phyloP scores from a whole-genome alignment of 1,140 invertebrate genomes.

The Drosophila mayri region DNA sequence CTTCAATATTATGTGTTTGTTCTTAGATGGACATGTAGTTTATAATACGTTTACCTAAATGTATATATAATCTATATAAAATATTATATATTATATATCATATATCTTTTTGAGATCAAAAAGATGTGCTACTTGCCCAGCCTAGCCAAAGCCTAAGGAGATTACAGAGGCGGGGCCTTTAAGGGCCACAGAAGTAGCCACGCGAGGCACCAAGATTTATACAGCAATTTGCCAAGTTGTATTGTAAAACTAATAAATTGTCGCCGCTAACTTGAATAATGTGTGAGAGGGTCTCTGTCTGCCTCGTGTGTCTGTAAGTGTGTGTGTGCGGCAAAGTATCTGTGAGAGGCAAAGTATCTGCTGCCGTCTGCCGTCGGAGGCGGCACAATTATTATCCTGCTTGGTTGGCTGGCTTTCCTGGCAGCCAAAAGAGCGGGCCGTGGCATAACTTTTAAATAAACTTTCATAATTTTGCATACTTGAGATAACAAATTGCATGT shows the following conservation, averaged over 20 bases:
- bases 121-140: not conserved
- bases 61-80: not conserved
- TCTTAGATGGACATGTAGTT: too few species aligned
- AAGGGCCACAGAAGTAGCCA: constrained; percentile 20
- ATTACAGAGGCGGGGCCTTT: constrained; percentile 13
- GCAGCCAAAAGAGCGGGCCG: constrained; percentile 63
- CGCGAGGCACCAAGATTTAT: constrained; percentile 61
- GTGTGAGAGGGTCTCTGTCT: constrained; percentile 30
- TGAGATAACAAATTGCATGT: constrained; percentile 80
- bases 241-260: constrained; percentile 81
- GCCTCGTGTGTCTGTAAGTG: not conserved
- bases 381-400: constrained; percentile 76
- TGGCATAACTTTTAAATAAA: constrained; percentile 80
- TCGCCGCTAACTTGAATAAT: constrained; percentile 76
- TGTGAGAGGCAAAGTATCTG: constrained; percentile 27
- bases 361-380: constrained; percentile 35
- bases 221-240: constrained; percentile 79
- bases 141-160: not conserved
- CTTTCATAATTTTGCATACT: constrained; percentile 82
- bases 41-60: too few species aligned
- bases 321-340: constrained; percentile 13
- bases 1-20: too few species aligned
- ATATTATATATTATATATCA: not conserved
- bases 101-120: not conserved
- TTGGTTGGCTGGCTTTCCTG: constrained; percentile 55